Evolutionary conservation across 2,888 invertebrate genomes (phyloP).

Genomic region (Itoplectis maculator): DNA sequence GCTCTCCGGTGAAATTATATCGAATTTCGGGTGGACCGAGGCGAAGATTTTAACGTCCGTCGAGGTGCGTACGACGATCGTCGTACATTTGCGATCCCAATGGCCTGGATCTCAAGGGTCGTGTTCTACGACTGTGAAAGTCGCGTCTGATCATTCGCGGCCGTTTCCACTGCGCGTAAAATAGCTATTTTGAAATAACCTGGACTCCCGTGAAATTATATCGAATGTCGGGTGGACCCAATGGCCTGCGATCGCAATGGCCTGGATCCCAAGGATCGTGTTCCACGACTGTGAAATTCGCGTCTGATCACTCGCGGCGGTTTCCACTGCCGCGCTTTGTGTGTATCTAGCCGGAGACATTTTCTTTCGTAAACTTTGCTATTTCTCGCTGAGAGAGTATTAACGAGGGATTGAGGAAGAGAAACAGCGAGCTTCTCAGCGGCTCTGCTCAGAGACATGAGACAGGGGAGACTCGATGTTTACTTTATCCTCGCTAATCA

Average conservation of each 20-base stretch:
- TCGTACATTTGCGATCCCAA: background rate
- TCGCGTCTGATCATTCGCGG: background rate
- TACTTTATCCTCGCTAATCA: conserved; percentile 83
- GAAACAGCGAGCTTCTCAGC: conserved; percentile 25
- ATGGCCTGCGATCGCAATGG: no score
- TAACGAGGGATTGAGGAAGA: conserved; percentile 51
- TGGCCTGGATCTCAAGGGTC: no score
- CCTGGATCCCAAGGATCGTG: no score
- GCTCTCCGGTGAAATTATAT: conserved; percentile 77
- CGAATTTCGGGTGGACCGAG: conserved; percentile 66
- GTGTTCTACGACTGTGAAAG: background rate
- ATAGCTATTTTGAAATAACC: no score
- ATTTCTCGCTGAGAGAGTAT: conserved; percentile 20
- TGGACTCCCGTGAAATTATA: no score
- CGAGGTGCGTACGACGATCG: background rate
- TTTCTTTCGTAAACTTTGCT: conserved; percentile 8
- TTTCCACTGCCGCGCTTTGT: background rate
- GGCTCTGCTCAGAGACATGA: conserved; percentile 33
- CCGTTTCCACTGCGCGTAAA: background rate
- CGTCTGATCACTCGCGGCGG: background rate
- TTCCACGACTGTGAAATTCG: background rate
- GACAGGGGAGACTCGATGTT: conserved; percentile 77
- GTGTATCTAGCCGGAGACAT: background rate
- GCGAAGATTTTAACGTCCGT: background rate
- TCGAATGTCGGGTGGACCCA: no score